These are phyloP conservation scores for Henricia sp. DNA, from an alignment of 53 echinoderm and acorn worm species.

Conservation along the genomic window DNA sequence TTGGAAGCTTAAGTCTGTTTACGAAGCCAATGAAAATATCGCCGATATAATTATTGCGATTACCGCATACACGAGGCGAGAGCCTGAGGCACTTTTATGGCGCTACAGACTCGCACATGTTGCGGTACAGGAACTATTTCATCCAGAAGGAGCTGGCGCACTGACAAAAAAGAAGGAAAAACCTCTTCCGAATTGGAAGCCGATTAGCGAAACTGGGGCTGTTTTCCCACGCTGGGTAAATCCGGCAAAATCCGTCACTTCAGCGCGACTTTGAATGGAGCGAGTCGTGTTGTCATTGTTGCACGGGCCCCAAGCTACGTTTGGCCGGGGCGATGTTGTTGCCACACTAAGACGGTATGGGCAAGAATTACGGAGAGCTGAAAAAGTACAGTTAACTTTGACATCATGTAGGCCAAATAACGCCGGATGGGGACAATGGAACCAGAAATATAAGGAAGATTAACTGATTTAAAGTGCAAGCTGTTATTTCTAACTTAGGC, in stretches of 20 bases:
- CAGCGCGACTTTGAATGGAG: conserved; percentile 13
- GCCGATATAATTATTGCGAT: conserved; percentile 40
- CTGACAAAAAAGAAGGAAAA: neutral
- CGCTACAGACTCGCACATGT: neutral
- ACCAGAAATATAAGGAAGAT: conserved; percentile 8
- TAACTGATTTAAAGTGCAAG: conserved; percentile 53
- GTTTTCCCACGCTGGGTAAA: conserved; percentile 61
- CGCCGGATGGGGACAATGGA: conserved; percentile 46
- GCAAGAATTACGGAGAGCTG: neutral
- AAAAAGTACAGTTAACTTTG: conserved; percentile 55
- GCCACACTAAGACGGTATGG: conserved; percentile 8
- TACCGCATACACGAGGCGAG: conserved; percentile 46
- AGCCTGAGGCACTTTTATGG: conserved; percentile 1
- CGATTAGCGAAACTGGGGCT: conserved; percentile 42
- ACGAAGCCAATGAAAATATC: conserved; percentile 57
- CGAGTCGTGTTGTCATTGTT: conserved; percentile 11
- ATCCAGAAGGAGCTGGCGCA: neutral
- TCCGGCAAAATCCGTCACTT: conserved; percentile 60
- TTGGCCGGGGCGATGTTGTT: conserved; percentile 21
- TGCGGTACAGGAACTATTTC: neutral
- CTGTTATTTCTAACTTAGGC: neutral
- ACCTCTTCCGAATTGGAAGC: conserved; percentile 55
- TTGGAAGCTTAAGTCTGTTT: conserved; percentile 55
- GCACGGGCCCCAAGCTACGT: conserved; percentile 21
- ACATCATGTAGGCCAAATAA: conserved; percentile 1